These are phyloP conservation scores for Synaphobranchus kaupii DNA, from an alignment of 2,797 vertebrate species.

Conservation along the genomic window DNA sequence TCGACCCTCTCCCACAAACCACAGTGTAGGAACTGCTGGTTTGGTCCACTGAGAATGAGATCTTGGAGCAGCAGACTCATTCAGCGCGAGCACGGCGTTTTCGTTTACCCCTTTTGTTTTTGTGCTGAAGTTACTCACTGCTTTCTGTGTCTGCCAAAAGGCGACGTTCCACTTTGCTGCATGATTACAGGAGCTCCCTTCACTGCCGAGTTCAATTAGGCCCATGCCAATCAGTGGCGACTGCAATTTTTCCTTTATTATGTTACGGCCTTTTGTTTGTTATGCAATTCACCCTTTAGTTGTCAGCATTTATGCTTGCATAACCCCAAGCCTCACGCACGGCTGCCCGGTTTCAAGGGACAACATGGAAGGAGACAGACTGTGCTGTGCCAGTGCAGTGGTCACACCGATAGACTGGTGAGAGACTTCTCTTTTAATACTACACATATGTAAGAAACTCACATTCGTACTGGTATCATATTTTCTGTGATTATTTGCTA, in stretches of 20 bases:
- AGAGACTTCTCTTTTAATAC: not conserved
- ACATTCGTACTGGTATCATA: no score
- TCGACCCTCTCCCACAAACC: not conserved
- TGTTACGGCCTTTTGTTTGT: constrained; percentile 28
- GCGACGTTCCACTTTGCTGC: constrained; percentile 44
- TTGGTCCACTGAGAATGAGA: constrained; percentile 39
- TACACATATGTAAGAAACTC: not conserved
- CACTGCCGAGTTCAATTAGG: constrained; percentile 52
- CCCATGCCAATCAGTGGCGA: constrained; percentile 33
- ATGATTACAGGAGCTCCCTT: constrained; percentile 44
- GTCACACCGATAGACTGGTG: not conserved
- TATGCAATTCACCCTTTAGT: constrained; percentile 66
- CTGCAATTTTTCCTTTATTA: constrained; percentile 31
- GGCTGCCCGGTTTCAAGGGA: not conserved
- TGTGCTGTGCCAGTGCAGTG: not conserved
- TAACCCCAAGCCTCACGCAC: not conserved
- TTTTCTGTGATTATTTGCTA: not conserved
- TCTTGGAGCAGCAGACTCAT: constrained; percentile 37
- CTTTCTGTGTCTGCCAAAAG: constrained; percentile 20
- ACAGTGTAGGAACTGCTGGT: not conserved
- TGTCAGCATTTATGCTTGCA: not conserved
- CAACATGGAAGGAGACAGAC: not conserved
- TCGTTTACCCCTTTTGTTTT: constrained; percentile 39
- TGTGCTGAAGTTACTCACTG: constrained; percentile 41
- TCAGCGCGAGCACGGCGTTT: constrained; percentile 31